A percentile compares a stretch with the other conserved stretches of the same genome.
phyloP scores from a whole-genome alignment of 2,113 vertebrate genomes.

The Silurus meridionalis region DNA sequence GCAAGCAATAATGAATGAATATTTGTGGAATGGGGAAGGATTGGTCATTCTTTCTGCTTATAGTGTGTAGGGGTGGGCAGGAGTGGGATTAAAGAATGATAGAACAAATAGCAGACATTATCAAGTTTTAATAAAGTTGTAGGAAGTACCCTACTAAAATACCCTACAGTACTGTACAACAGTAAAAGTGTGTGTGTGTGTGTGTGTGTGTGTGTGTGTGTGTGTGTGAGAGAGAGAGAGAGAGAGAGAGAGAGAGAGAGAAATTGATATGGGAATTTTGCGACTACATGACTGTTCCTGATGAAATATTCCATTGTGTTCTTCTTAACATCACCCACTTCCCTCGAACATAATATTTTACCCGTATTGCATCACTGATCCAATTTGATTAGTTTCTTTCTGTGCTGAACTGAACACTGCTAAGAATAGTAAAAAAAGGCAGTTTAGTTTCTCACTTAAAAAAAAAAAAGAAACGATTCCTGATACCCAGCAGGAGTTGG shows the following conservation, averaged over 20 bases:
- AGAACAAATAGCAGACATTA: neutral
- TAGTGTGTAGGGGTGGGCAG: neutral
- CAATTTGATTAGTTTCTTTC: neutral
- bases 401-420: neutral
- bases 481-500: neutral
- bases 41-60: neutral
- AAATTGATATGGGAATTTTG: constrained; percentile 8
- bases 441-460: neutral
- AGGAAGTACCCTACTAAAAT: neutral
- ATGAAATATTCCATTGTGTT: neutral
- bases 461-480: neutral
- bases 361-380: constrained; percentile 25
- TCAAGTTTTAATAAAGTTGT: neutral
- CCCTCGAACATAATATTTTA: constrained; percentile 7
- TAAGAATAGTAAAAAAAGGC: constrained; percentile 6
- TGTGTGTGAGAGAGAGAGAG: neutral
- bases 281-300: neutral
- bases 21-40: neutral
- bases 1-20: neutral
- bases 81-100: neutral
- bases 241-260: neutral
- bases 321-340: constrained; percentile 4
- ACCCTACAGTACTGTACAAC: too few relatives aligned
- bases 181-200: too few relatives aligned
- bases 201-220: neutral